Base-by-base conservation (phyloP, 2,888 invertebrate species). In the Cephus rjabovi region DNA sequence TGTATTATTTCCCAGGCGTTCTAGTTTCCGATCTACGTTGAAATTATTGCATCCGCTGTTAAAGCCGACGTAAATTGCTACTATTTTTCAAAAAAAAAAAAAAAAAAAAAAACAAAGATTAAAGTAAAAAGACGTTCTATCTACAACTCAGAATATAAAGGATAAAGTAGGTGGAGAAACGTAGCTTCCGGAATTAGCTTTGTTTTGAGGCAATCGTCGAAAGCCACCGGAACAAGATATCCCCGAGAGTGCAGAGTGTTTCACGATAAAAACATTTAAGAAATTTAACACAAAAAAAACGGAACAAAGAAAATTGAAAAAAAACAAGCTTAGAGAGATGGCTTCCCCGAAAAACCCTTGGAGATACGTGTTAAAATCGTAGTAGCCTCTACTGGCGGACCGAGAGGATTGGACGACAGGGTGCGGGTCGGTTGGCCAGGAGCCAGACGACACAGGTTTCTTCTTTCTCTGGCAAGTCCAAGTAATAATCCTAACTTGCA, bases 401-500 rank as follows among this genome's bases (percentile, higher is more conserved):
- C 83, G 83, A 83, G 85, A 84, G 84, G 34, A 69, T n/a, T 31
- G 78, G 56, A 78, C 15, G 23, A 56, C 23, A 56, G 56, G 23
- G 56, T 73, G 75, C 40, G 15, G 83, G 82, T 84, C 83, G 81
- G 84, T 87, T 89, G 89, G 89, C 89, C 76, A 79, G 79, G 77
- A 79, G 89, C 89, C 89, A 89, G 85, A 78, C 84, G 85, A 84
- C 85, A 83, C 77, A 69, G 75, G 76, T 69, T 79, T 79, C 79
- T 71, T 80, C 80, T 74, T 78, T 77, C 79, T 75, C 71, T 56
- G 9, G 71, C 71, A 34, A 34, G 70, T 78, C 77, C 74, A 81
- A 88, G 89, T 88, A 90, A 90, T 90, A 90, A 90, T 90, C 90
- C 89, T 88, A 89, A 89, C 90, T 90, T 88, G 88, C 88, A 71